Conservation (phyloP, 2,888 invertebrate genomes). For the Microplitis deprimator region DNA sequence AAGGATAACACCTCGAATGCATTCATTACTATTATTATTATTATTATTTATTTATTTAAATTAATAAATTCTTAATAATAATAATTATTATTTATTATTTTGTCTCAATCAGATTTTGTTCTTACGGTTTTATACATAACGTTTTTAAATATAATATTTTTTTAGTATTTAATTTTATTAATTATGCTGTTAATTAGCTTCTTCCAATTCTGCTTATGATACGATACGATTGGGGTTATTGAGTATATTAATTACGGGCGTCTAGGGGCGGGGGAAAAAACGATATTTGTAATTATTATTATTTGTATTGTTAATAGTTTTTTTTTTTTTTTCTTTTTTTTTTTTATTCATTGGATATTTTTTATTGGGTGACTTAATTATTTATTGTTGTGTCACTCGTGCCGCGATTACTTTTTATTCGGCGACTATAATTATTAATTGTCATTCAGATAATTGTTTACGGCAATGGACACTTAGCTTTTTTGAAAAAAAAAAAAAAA, state of each 20-base stretch:
- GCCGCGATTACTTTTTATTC: neutral
- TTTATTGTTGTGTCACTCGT: neutral
- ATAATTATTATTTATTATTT: slow-evolving; percentile 35
- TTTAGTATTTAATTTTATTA: neutral
- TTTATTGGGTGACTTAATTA: neutral
- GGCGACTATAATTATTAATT: neutral
- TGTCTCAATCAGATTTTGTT: slow-evolving; percentile 43
- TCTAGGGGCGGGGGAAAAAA: slow-evolving; percentile 14
- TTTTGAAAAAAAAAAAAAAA: neutral
- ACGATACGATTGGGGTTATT: slow-evolving; percentile 43
- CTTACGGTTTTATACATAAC: slow-evolving; percentile 37
- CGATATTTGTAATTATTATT: slow-evolving; percentile 7
- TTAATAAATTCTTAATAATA: slow-evolving; percentile 49
- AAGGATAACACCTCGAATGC: slow-evolving; percentile 36
- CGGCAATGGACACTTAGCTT: neutral
- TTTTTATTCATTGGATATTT: neutral
- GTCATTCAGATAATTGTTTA: neutral
- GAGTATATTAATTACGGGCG: slow-evolving; percentile 13
- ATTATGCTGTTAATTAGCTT: slow-evolving; percentile 16
- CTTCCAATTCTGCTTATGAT: slow-evolving; percentile 42
- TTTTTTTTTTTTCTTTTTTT: too few species aligned
- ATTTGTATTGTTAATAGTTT: too few species aligned
- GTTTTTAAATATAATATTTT: slow-evolving; percentile 18
- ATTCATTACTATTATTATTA: slow-evolving; percentile 18
- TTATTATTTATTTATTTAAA: neutral